Percentiles rank a stretch among this genome's conserved stretches.
Evolutionary conservation across 2,888 invertebrate genomes (phyloP).

Genomic region (Eupeodes latifasciatus): DNA sequence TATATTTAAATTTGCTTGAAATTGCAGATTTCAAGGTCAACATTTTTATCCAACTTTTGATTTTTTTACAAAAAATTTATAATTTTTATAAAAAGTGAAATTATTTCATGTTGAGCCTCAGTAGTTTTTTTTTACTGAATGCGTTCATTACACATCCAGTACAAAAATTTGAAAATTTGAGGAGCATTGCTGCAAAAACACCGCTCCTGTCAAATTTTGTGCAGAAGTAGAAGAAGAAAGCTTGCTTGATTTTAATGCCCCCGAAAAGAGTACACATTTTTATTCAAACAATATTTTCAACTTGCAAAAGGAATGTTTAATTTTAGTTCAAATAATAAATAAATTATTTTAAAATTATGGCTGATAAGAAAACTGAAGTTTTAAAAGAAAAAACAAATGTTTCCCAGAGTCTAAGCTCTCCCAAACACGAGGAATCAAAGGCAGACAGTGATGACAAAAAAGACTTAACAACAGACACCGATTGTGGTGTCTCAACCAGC

Average conservation of each 20-base stretch:
- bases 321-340: slow-evolving; percentile 2
- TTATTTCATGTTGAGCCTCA: too few species aligned
- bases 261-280: slow-evolving; percentile 17
- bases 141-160: neutral
- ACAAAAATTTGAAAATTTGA: neutral
- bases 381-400: neutral
- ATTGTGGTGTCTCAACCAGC: neutral
- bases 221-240: slow-evolving; percentile 28
- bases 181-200: neutral
- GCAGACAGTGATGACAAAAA: neutral
- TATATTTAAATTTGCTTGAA: too few species aligned
- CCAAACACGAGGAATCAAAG: neutral
- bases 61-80: too few species aligned
- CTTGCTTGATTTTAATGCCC: slow-evolving; percentile 62
- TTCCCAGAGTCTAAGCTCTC: neutral
- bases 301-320: slow-evolving; percentile 39
- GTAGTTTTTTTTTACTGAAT: neutral
- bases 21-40: too few species aligned
- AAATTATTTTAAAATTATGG: slow-evolving; percentile 27
- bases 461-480: neutral
- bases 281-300: slow-evolving; percentile 33
- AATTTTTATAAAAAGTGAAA: too few species aligned
- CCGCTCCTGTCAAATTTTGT: slow-evolving; percentile 47
- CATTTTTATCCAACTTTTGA: too few species aligned
- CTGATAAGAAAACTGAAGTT: neutral